Evolutionary conservation across 2,888 invertebrate genomes (phyloP).

Genomic region (Malacosoma neustria): DNA sequence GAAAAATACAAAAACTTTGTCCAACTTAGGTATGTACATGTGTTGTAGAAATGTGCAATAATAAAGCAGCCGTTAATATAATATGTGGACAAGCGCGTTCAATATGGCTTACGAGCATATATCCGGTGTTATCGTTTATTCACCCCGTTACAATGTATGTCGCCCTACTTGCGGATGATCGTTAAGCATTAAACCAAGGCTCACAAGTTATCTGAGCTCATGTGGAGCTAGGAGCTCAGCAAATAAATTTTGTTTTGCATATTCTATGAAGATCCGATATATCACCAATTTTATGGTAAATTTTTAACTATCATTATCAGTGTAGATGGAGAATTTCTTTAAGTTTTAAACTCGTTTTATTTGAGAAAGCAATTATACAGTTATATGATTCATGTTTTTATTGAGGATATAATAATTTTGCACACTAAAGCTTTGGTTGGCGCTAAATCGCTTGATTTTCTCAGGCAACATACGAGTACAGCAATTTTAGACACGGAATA

Average conservation of each 20-base stretch:
- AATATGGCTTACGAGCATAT: no score
- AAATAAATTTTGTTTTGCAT: slow-evolving; percentile 38
- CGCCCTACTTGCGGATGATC: slow-evolving; percentile 54
- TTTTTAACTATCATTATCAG: slow-evolving; percentile 12
- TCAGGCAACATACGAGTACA: slow-evolving; percentile 12
- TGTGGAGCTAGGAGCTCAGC: slow-evolving; percentile 33
- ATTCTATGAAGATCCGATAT: slow-evolving; percentile 32
- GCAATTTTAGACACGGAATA: slow-evolving; percentile 18
- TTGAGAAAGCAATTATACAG: slow-evolving; percentile 3
- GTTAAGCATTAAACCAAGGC: slow-evolving; percentile 47
- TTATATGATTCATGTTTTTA: slow-evolving; percentile 1
- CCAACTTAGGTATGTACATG: no score
- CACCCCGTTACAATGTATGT: slow-evolving; percentile 36
- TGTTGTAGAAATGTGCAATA: no score
- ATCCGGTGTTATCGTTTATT: no score
- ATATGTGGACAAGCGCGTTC: no score
- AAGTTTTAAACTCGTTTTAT: slow-evolving; percentile 8
- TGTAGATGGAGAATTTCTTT: slow-evolving; percentile 10
- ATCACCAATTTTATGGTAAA: slow-evolving; percentile 32
- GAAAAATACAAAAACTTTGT: no score
- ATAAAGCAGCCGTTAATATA: no score
- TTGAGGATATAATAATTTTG: slow-evolving; percentile 3
- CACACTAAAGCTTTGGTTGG: background rate
- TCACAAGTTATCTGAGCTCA: slow-evolving; percentile 39
- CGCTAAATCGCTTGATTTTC: slow-evolving; percentile 11